Evolutionary conservation across 2,113 vertebrate species (phyloP), one percentile per base, ranked within the genome.

Genomic region (Alosa alosa): DNA sequence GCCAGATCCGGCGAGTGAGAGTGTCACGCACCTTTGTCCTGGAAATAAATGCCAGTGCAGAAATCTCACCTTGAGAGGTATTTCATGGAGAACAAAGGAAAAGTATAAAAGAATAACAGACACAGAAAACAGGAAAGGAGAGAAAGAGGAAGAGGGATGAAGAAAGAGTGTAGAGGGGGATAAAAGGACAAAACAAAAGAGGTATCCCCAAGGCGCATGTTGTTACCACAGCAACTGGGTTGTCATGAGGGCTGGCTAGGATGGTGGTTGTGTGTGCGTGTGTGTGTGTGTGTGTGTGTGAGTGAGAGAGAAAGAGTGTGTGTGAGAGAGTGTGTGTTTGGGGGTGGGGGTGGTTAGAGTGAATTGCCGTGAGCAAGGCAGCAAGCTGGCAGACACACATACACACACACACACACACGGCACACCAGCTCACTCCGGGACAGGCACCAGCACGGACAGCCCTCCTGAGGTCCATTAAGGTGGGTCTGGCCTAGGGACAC

Each of bases 191-290:
- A 94, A 94, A 94, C 91, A 94, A 94, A 95, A 94, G 91, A 91
- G 91, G 88, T 93, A 92, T 94, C 93, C 95, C 92, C 92, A 87
- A 91, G 94, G 93, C 86, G 89, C 86, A 84, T 83, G 88, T 88
- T 49, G 94, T 95, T 95, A 91, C 94, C 94, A 90, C 94, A 93
- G 95, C 94, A 95, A 95, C 95, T 91, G 93, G 91, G 93, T 93
- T 92, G 90, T 94, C 93, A 92, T 92, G 85, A 89, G 89, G 92
- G 60, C 39, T 45, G 22, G 81, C 47, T 64, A 41, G 84, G 87
- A 36, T 72, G 64, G 25, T 11, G 64, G 5, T 0, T 60, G 78
- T 85, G 41, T 50, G 22, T 68, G 41, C 49, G 75, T 81, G 72
- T 31, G 3, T 36, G 18, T 47, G 81, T 86, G 52, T 83, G 7